Evolutionary conservation across 2,888 invertebrate species (phyloP).

Genomic region (Acrobasis suavella): DNA sequence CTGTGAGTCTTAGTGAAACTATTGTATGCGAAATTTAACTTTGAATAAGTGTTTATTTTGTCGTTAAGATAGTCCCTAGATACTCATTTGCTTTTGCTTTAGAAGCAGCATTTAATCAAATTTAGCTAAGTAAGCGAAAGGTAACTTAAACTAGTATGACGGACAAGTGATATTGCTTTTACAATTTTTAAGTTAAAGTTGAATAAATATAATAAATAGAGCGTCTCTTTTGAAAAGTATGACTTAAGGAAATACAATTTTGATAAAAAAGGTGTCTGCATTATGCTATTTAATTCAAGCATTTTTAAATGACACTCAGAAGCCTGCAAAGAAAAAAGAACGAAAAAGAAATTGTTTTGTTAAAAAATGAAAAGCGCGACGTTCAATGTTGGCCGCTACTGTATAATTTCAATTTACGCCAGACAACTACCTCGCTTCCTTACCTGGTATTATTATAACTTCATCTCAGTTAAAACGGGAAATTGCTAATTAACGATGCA

Average conservation of each 20-base stretch:
- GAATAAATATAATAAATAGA: too few species aligned
- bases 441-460: slow-evolving; percentile 16
- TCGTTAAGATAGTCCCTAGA: too few species aligned
- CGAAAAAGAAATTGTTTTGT: background rate
- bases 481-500: slow-evolving; percentile 13
- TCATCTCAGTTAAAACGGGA: slow-evolving; percentile 10
- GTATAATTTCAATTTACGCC: slow-evolving; percentile 18
- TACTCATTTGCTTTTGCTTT: too few species aligned
- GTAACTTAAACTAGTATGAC: too few species aligned
- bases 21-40: background rate
- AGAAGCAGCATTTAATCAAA: too few species aligned
- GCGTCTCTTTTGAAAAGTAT: too few species aligned
- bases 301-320: slow-evolving; percentile 35
- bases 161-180: too few species aligned
- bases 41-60: too few species aligned
- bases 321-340: slow-evolving; percentile 1
- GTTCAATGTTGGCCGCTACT: background rate
- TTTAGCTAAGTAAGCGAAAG: too few species aligned
- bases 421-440: slow-evolving; percentile 15
- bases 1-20: background rate
- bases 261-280: too few species aligned
- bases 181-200: too few species aligned
- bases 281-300: background rate
- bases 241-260: too few species aligned
- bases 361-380: slow-evolving; percentile 6